Conservation (phyloP, 2,797 vertebrate genomes). For the Spinus olivaceus region DNA sequence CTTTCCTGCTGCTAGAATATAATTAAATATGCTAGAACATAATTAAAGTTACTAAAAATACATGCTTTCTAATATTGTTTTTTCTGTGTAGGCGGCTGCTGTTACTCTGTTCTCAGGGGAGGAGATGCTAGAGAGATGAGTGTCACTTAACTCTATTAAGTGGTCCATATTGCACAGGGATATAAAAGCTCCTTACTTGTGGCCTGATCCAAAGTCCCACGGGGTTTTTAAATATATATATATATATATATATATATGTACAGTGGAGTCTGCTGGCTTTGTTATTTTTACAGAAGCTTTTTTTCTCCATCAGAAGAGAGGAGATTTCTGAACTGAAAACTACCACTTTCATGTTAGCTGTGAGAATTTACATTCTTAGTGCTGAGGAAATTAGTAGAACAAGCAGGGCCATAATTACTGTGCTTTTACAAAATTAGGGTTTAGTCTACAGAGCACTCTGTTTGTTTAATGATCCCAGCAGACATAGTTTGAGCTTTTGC, state of each 20-base stretch:
- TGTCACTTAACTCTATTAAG: background rate
- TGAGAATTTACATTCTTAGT: background rate
- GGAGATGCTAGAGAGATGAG: background rate
- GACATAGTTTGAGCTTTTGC: background rate
- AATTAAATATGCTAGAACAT: constrained; percentile 52
- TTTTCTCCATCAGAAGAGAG: background rate
- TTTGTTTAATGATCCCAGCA: constrained; percentile 53
- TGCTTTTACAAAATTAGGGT: constrained; percentile 6
- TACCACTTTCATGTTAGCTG: background rate
- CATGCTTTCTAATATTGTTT: constrained; percentile 4
- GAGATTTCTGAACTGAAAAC: background rate
- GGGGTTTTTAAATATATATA: background rate
- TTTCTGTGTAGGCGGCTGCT: background rate
- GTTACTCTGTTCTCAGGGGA: background rate
- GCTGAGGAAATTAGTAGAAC: background rate
- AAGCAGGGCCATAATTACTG: background rate
- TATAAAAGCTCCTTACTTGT: background rate
- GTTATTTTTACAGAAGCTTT: background rate
- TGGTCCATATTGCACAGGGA: background rate
- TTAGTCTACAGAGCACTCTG: constrained; percentile 24
- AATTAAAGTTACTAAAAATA: constrained; percentile 63
- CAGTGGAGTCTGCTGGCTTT: background rate
- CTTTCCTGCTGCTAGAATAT: constrained; percentile 40
- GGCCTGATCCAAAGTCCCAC: background rate
- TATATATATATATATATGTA: rapidly evolving